These are phyloP conservation scores for Luperina testacea DNA, from an alignment of 2,888 invertebrate species.

Conservation along the genomic window DNA sequence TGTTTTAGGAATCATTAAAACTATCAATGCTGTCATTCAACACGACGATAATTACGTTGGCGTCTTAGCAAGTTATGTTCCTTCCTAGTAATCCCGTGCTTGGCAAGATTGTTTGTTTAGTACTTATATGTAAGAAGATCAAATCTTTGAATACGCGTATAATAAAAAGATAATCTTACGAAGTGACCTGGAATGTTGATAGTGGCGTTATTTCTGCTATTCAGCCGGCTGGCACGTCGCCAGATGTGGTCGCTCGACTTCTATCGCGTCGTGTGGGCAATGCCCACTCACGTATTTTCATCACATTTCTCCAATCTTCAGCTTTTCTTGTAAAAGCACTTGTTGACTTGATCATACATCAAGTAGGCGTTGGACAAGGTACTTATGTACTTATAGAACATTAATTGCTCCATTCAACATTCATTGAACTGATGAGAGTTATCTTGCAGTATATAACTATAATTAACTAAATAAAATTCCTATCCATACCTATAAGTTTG, in stretches of 20 bases:
- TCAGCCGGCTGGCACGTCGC: slow-evolving; percentile 84
- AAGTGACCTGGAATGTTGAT: slow-evolving; percentile 89
- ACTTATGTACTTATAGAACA: background rate
- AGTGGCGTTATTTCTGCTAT: slow-evolving; percentile 89
- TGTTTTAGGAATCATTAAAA: background rate
- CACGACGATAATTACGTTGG: slow-evolving; percentile 9
- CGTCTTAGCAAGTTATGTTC: slow-evolving; percentile 4
- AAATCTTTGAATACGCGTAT: slow-evolving; percentile 69
- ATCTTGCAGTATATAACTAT: background rate
- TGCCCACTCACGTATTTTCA: slow-evolving; percentile 81
- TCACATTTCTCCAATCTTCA: slow-evolving; percentile 66
- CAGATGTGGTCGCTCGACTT: slow-evolving; percentile 83
- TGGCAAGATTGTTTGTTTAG: slow-evolving; percentile 56
- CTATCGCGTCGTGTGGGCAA: slow-evolving; percentile 78
- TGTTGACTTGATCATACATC: slow-evolving; percentile 12
- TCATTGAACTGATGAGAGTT: slow-evolving; percentile 4
- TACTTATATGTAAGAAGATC: slow-evolving; percentile 63
- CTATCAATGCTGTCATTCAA: slow-evolving; percentile 11
- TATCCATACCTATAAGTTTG: background rate
- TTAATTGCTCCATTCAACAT: slow-evolving; percentile 6
- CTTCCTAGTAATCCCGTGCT: slow-evolving; percentile 9
- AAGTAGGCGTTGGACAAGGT: slow-evolving; percentile 9
- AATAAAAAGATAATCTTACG: slow-evolving; percentile 86
- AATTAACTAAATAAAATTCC: background rate
- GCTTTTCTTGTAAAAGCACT: slow-evolving; percentile 47